Evolutionary conservation across 1,140 invertebrate genomes (phyloP), one percentile per base, ranked within the genome.

Genomic region (Cydia pomonella): DNA sequence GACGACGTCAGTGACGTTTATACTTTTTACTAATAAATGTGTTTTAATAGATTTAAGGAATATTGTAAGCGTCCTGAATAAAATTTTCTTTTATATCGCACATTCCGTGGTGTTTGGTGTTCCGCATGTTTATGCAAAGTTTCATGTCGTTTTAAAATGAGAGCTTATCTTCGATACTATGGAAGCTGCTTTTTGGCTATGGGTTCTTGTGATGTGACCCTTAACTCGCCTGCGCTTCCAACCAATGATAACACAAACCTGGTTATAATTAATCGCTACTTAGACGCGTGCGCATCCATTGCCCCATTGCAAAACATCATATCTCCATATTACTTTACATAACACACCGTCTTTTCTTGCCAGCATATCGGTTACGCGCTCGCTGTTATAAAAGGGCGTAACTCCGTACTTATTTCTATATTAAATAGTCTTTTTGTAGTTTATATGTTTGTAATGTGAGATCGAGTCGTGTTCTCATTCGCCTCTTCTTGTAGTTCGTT

Each of bases 401-500:
- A 18, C 4, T 50, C 6, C n/a, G 7, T 50, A 50, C n/a, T n/a
- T 7, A 50, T 1, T 50, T 18, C 16, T 18, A 18, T 50, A 50
- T 6, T 1, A 1, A 18, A 13, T 50, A 7, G 47, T 50, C 47
- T 50, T 50, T 50, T 50, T 50, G 47, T 50, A 2, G n/a, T n/a
- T 59, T 12, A n/a, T 7, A 10, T 2, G 53, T 21, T 59, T 59
- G 53, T 50, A 53, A 50, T 73, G 25, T 44, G 5, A 41, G 72
- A 73, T 73, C n/a, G 27, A 16, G 27, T 3, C 71, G 7, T 73
- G 72, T 73, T 25, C 41, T 73, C 41, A 73, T 73, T 73, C 10
- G 41, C 41, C 50, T 16, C 27, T n/a, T 73, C 72, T n/a, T 73
- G 72, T 73, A 73, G 3, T 73, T 73, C 72, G 72, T 73, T 73